phyloP scores from a whole-genome alignment of 2,113 vertebrate species.

The Myotis davidii region DNA sequence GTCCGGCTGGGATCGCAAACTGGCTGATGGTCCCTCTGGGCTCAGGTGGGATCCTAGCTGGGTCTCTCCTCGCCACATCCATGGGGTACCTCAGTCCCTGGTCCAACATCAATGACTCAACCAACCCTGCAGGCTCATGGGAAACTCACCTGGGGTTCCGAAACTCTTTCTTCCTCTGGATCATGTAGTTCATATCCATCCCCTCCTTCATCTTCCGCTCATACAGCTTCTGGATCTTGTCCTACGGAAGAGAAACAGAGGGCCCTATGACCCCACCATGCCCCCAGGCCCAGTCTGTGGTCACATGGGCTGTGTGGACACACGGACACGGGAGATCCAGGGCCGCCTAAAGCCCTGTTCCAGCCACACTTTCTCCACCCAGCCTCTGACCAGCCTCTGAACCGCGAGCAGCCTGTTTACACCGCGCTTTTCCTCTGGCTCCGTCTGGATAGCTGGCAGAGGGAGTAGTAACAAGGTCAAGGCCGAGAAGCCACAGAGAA shows the following conservation, averaged over 20 bases:
- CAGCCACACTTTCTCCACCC: background rate
- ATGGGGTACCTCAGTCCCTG: background rate
- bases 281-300: background rate
- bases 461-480: background rate
- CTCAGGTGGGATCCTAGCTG: background rate
- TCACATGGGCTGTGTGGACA: background rate
- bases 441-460: background rate
- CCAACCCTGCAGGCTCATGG: background rate
- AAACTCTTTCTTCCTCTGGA: slow-evolving; percentile 98
- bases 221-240: slow-evolving; percentile 97
- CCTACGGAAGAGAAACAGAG: slow-evolving; percentile 82
- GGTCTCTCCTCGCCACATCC: background rate
- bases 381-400: background rate
- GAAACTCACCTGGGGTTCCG: slow-evolving; percentile 95
- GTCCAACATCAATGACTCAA: background rate
- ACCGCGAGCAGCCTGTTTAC: background rate
- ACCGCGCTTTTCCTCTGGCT: background rate
- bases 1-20: background rate
- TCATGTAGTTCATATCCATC: slow-evolving; percentile 97
- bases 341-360: fast-evolving
- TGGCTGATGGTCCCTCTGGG: background rate
- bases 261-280: background rate
- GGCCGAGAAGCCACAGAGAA: background rate
- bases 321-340: background rate
- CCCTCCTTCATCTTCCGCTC: slow-evolving; percentile 95